Percentiles rank a stretch among this genome's conserved stretches.
phyloP scores from a whole-genome alignment of 1,140 invertebrate species.

The Brachionus koreanus region DNA sequence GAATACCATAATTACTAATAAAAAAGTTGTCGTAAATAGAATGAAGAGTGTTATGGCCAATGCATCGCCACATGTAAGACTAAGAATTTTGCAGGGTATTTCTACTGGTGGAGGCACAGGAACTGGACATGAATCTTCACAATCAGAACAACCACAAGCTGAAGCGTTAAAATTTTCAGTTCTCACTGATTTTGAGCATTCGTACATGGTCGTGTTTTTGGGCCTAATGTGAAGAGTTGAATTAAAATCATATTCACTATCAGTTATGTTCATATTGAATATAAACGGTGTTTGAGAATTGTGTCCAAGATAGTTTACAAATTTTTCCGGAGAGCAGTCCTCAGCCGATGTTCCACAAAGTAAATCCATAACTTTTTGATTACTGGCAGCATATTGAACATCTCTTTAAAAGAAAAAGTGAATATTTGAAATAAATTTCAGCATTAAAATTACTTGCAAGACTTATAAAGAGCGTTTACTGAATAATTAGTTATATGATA shows the following conservation, averaged over 20 bases:
- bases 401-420: neutral
- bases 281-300: slow-evolving; percentile 42
- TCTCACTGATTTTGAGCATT: neutral
- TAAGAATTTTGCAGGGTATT: neutral
- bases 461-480: slow-evolving; percentile 15
- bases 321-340: neutral
- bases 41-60: neutral
- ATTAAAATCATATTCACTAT: neutral
- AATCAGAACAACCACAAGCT: slow-evolving; percentile 41
- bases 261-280: slow-evolving; percentile 20
- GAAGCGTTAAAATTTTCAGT: neutral
- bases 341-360: slow-evolving; percentile 40
- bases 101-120: neutral
- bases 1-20: neutral
- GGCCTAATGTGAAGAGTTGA: neutral
- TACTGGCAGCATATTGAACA: slow-evolving; percentile 38
- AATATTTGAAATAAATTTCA: neutral
- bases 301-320: slow-evolving; percentile 12
- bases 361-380: slow-evolving; percentile 41
- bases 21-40: slow-evolving; percentile 6
- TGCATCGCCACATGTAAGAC: neutral
- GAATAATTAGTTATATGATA: slow-evolving; percentile 16
- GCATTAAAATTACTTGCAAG: slow-evolving; percentile 12
- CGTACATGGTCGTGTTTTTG: slow-evolving; percentile 17
- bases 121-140: slow-evolving; percentile 35